These are phyloP conservation scores for Parus major DNA, from an alignment of 2,113 vertebrate genomes.

Conservation along the genomic window DNA sequence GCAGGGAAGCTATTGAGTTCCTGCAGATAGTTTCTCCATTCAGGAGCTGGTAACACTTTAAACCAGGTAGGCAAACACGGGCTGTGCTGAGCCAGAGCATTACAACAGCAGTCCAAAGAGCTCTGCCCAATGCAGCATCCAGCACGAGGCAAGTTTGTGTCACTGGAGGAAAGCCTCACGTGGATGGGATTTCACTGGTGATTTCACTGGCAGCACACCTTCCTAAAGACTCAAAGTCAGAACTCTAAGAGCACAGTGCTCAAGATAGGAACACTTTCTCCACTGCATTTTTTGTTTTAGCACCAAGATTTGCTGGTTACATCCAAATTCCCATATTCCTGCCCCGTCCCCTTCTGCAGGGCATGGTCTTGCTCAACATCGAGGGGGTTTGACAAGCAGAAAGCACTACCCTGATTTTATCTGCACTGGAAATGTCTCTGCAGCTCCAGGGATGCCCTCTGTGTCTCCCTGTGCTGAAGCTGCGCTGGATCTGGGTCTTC, in stretches of 20 bases:
- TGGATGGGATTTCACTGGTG: neutral
- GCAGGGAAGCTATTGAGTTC: neutral
- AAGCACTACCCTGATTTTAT: neutral
- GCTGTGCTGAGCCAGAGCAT: neutral
- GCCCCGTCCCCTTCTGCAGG: neutral
- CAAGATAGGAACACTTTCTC: neutral
- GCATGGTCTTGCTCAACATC: neutral
- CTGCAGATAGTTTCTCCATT: neutral
- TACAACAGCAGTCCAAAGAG: conserved; percentile 46
- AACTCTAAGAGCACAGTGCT: neutral
- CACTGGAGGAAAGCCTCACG: conserved; percentile 47
- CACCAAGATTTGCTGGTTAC: neutral
- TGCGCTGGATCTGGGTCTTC: neutral
- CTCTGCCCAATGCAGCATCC: neutral
- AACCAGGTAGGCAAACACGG: conserved; percentile 19
- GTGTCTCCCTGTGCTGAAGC: neutral
- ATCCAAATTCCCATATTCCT: neutral
- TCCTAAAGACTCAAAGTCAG: neutral
- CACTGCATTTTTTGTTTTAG: neutral
- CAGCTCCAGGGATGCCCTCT: neutral
- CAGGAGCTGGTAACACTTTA: conserved; percentile 45
- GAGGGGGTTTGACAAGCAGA: neutral
- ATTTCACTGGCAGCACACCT: neutral
- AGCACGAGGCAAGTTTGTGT: neutral
- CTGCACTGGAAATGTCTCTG: neutral